Conservation (phyloP, 2,888 invertebrate genomes). For the Amphiduros pacificus region DNA sequence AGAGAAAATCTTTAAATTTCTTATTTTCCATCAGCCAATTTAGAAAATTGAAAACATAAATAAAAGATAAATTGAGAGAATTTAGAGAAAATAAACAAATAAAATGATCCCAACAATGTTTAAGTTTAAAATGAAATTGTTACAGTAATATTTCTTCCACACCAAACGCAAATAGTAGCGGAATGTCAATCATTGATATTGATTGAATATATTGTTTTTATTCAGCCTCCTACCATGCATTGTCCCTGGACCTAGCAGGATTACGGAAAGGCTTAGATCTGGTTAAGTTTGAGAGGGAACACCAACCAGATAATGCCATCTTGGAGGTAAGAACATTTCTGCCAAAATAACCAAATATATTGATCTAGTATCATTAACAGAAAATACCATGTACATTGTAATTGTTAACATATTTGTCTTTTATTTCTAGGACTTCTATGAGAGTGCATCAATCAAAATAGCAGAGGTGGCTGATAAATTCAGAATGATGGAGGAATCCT, state of each 20-base stretch:
- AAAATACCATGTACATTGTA: background rate
- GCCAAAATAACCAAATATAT: background rate
- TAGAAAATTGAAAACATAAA: no score
- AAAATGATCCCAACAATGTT: background rate
- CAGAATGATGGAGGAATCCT: constrained; percentile 25
- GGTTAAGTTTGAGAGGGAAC: constrained; percentile 23
- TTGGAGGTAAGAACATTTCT: constrained; percentile 8
- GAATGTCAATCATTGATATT: background rate
- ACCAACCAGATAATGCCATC: constrained; percentile 9
- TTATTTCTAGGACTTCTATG: constrained; percentile 23
- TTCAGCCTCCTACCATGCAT: constrained; percentile 23
- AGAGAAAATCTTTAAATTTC: no score
- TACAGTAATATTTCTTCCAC: background rate
- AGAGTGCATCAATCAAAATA: constrained; percentile 5
- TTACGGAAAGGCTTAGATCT: constrained; percentile 24
- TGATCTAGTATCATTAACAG: no score
- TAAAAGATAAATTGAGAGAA: no score
- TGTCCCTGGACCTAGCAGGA: constrained; percentile 16
- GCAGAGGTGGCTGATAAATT: constrained; percentile 20
- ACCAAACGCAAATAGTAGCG: background rate
- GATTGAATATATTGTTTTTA: background rate
- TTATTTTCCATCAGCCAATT: no score
- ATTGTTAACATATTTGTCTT: no score
- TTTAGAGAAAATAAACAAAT: no score
- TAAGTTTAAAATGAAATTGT: background rate